These are phyloP conservation scores for Xanthia icteritia DNA, from an alignment of 2,888 invertebrate species.

Conservation along the genomic window DNA sequence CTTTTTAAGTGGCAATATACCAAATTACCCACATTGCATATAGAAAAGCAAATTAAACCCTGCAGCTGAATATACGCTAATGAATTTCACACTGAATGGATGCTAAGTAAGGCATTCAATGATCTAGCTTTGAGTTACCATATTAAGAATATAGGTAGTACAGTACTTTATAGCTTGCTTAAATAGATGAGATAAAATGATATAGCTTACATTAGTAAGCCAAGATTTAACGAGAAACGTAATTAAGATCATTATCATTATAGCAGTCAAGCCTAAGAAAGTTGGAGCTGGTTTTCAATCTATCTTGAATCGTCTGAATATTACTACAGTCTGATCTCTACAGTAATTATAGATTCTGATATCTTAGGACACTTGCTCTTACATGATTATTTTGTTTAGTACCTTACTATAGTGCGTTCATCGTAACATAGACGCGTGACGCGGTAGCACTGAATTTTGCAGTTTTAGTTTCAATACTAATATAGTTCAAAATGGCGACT, in stretches of 20 bases:
- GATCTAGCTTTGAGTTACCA: slow-evolving; percentile 20
- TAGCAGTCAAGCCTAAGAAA: neutral
- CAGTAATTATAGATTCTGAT: neutral
- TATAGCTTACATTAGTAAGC: slow-evolving; percentile 33
- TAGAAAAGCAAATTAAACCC: slow-evolving; percentile 14
- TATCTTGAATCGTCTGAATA: slow-evolving; percentile 2
- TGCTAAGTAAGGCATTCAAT: slow-evolving; percentile 26
- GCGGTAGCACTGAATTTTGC: no score
- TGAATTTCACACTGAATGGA: slow-evolving; percentile 35
- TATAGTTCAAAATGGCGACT: no score
- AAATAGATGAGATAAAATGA: slow-evolving; percentile 26
- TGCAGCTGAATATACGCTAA: slow-evolving; percentile 33
- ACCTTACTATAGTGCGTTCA: no score
- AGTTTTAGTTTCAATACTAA: no score
- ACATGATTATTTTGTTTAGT: neutral
- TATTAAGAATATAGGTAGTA: slow-evolving; percentile 24
- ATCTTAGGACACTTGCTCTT: neutral
- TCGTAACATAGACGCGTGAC: no score
- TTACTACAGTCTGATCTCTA: neutral
- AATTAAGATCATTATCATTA: slow-evolving; percentile 42
- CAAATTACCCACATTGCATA: neutral
- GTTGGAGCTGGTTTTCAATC: slow-evolving; percentile 22
- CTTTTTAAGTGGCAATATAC: neutral
- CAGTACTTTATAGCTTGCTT: slow-evolving; percentile 30
- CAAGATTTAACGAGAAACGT: slow-evolving; percentile 35